Evolutionary conservation across 2,113 vertebrate species (phyloP).

Genomic region (Pyrgilauda ruficollis): DNA sequence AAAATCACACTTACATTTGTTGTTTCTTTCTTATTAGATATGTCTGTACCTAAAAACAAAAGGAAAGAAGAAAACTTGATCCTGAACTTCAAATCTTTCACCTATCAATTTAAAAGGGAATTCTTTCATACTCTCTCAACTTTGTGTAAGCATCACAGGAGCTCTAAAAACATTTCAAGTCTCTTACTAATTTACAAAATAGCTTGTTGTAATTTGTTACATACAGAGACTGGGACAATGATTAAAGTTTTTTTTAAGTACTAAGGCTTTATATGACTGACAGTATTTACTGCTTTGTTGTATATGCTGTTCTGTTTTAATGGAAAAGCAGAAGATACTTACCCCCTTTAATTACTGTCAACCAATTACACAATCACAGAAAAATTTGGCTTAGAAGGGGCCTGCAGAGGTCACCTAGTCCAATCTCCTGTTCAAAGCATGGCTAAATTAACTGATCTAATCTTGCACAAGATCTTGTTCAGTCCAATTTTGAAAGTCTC

Average conservation of each 20-base stretch:
- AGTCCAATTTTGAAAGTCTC: background rate
- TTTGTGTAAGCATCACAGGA: background rate
- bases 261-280: background rate
- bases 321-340: background rate
- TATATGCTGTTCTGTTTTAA: background rate
- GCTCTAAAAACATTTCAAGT: background rate
- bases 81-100: background rate
- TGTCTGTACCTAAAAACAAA: constrained; percentile 56
- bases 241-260: background rate
- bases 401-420: background rate
- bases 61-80: background rate
- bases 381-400: background rate
- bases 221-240: background rate
- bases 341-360: background rate
- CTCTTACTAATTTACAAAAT: background rate
- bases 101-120: background rate
- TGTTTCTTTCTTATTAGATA: constrained; percentile 56
- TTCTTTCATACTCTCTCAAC: background rate
- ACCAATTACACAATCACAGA: background rate
- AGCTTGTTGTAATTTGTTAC: background rate
- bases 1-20: constrained; percentile 65
- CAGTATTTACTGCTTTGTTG: background rate
- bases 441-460: background rate
- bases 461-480: background rate
- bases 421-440: background rate